Base-by-base conservation (phyloP, 2,888 invertebrate species). In the Lepidocyrtinus sp. region DNA sequence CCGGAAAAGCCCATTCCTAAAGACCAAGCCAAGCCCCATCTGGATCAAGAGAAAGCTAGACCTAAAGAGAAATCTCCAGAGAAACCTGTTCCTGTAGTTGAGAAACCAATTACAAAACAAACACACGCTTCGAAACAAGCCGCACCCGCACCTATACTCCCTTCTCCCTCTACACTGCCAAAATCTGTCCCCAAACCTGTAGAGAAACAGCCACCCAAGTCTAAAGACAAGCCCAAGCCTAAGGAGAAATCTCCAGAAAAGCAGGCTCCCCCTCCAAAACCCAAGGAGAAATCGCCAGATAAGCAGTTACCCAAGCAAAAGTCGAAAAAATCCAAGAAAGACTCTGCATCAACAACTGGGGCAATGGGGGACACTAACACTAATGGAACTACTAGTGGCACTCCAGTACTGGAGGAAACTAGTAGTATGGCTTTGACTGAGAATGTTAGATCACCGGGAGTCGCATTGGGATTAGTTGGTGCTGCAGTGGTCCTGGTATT, bases 401-500 rank as follows among this genome's bases (percentile, higher is more conserved):
- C 36, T 12, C 5, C 5, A 7, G 5, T 12, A 36, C 5, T 5
- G 5, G n/a, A n/a, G n/a, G 36, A 36, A 36, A 36, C 12, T 5
- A 36, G 12, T n/a, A n/a, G n/a, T 36, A 36, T 36, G 36, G 12
- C 5, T 12, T 36, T 36, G 36, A 12, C 36, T 5, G 36, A 36
- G 36, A 36, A 36, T 12, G 36, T 36, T 36, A 36, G 36, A 36
- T 12, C 5, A 36, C 36, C 36, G 12, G 71, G 68, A 67, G 65
- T 77, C 63, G 72, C 70, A 46, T 72, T 78, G 61, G 78, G 78
- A 78, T 46, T 78, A 50, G 72, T 78, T 17, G 78, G 78, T 55
- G 78, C 78, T 72, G 78, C 78, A 15, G 73, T 78, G 68, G 73
- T 78, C 24, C 61, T 78, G 78, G 78, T 78, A 59, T 78, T 78